These are phyloP conservation scores for Nesogale talazaci DNA, from an alignment of 2,113 vertebrate species.

Conservation along the genomic window DNA sequence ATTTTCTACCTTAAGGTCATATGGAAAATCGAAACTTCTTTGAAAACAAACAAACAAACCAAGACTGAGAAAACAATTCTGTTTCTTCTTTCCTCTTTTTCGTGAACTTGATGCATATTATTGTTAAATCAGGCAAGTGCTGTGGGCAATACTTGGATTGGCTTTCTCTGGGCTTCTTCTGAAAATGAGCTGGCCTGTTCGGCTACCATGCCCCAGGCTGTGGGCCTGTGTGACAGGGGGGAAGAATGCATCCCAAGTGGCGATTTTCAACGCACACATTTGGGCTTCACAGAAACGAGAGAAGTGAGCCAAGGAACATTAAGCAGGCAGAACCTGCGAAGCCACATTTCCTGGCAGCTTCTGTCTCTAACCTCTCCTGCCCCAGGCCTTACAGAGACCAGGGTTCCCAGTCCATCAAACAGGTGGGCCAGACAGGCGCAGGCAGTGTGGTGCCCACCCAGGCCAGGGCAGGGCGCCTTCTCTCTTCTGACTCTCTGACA, in stretches of 20 bases:
- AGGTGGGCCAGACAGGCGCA: slow-evolving; percentile 31
- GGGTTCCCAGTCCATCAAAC: not conserved
- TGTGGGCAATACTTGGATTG: slow-evolving; percentile 28
- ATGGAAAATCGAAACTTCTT: not conserved
- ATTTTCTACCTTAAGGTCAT: slow-evolving; percentile 24
- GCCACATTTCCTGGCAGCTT: slow-evolving; percentile 48
- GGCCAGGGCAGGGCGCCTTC: slow-evolving; percentile 26
- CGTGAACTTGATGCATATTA: slow-evolving; percentile 31
- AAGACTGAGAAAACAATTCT: not conserved
- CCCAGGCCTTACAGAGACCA: not conserved
- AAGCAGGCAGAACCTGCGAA: slow-evolving; percentile 53
- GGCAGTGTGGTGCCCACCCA: slow-evolving; percentile 29
- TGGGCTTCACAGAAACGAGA: slow-evolving; percentile 35
- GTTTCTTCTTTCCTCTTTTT: slow-evolving; percentile 16
- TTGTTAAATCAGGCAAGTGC: slow-evolving; percentile 41
- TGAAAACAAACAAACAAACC: not conserved
- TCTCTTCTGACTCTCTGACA: slow-evolving; percentile 61
- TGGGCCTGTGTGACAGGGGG: slow-evolving; percentile 64
- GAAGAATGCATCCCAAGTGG: slow-evolving; percentile 15
- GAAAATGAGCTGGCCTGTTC: slow-evolving; percentile 66
- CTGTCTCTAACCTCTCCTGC: not conserved
- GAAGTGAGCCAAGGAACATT: slow-evolving; percentile 59
- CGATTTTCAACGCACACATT: slow-evolving; percentile 56
- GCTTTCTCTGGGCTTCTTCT: slow-evolving; percentile 67
- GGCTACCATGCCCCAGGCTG: slow-evolving; percentile 65